Percentiles rank a stretch among this genome's conserved stretches.
These are phyloP conservation scores for Erebia epiphron DNA, from an alignment of 2,888 invertebrate species.

Conservation along the genomic window DNA sequence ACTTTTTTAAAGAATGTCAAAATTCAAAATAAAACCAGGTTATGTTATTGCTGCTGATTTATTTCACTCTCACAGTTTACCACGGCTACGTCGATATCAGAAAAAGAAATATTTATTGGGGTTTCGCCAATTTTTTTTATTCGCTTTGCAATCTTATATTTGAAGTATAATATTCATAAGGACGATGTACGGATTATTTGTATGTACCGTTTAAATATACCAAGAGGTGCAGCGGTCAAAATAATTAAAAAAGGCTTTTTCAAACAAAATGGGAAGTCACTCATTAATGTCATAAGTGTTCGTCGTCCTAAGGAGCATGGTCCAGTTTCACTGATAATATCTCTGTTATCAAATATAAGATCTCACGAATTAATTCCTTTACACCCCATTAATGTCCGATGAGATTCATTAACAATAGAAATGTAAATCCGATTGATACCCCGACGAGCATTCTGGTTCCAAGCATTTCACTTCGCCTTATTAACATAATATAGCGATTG, in stretches of 20 bases:
- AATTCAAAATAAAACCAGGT: background rate
- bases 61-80: constrained; percentile 2
- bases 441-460: constrained; percentile 68
- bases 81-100: background rate
- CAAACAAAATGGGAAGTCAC: constrained; percentile 63
- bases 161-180: too few relatives aligned
- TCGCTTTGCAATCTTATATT: too few relatives aligned
- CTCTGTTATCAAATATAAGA: constrained; percentile 64
- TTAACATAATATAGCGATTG: constrained; percentile 52
- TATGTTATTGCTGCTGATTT: constrained; percentile 17
- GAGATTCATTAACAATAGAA: constrained; percentile 67
- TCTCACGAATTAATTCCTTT: constrained; percentile 74
- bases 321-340: constrained; percentile 62
- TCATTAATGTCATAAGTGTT: constrained; percentile 55
- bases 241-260: background rate
- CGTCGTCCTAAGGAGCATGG: constrained; percentile 48
- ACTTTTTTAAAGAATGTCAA: constrained; percentile 22
- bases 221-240: too few relatives aligned
- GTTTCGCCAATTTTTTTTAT: too few relatives aligned
- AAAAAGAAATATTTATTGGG: background rate
- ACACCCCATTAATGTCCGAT: constrained; percentile 77
- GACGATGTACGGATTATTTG: too few relatives aligned
- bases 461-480: constrained; percentile 57
- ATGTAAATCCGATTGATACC: constrained; percentile 73
- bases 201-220: too few relatives aligned